These are phyloP conservation scores for Scyliorhinus canicula DNA, from an alignment of 2,797 vertebrate genomes.

Conservation along the genomic window DNA sequence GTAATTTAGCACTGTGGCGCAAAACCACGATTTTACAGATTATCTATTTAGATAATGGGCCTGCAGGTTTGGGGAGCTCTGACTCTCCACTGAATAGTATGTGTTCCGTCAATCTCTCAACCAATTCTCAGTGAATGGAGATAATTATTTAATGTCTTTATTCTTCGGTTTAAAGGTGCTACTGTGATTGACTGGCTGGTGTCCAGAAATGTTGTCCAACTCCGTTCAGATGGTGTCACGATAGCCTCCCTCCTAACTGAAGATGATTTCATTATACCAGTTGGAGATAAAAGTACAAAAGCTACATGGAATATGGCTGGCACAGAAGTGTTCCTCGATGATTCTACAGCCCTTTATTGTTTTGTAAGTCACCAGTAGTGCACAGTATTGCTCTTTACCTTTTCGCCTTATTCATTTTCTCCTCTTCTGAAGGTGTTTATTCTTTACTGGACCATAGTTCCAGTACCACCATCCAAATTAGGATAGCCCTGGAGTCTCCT, in stretches of 20 bases:
- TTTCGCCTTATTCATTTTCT: neutral
- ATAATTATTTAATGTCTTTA: slow-evolving; percentile 26
- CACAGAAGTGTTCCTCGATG: slow-evolving; percentile 77
- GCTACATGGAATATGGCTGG: slow-evolving; percentile 67
- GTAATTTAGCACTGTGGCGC: neutral
- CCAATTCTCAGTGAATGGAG: neutral
- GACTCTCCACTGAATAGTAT: neutral
- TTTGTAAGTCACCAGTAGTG: slow-evolving; percentile 62
- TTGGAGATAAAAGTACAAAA: slow-evolving; percentile 71
- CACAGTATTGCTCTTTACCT: neutral
- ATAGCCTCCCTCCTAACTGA: slow-evolving; percentile 81
- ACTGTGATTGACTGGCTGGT: slow-evolving; percentile 88
- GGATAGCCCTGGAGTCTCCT: neutral
- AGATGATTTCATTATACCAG: slow-evolving; percentile 71
- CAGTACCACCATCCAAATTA: neutral
- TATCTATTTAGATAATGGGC: neutral
- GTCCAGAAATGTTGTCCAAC: slow-evolving; percentile 67
- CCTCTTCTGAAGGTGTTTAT: neutral
- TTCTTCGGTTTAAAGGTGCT: slow-evolving; percentile 64
- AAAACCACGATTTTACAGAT: neutral
- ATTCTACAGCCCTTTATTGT: slow-evolving; percentile 82
- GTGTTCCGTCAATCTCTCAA: neutral
- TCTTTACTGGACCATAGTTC: neutral
- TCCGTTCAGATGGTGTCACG: slow-evolving; percentile 73
- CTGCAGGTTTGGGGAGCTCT: neutral